These are phyloP conservation scores for Phoebastria nigripes DNA, from an alignment of 2,797 vertebrate species.

Conservation along the genomic window DNA sequence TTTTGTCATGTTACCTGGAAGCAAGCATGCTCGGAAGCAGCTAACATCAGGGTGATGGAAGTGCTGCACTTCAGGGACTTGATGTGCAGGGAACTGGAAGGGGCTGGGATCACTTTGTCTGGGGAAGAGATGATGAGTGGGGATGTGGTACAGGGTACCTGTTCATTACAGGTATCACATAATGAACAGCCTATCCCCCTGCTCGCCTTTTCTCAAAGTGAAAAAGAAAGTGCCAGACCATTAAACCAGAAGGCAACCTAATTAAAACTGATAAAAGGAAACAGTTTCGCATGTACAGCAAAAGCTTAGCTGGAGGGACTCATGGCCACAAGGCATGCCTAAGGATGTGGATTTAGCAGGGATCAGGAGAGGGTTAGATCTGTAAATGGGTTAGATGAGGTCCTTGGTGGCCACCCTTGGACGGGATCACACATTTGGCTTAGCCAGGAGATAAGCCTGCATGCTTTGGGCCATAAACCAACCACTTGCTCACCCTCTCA, in stretches of 20 bases:
- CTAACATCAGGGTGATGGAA: background rate
- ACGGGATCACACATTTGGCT: background rate
- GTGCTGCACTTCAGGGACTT: background rate
- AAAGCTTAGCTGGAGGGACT: conserved; percentile 1
- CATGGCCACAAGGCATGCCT: background rate
- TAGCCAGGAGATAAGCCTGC: background rate
- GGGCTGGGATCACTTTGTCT: background rate
- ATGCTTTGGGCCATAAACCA: background rate
- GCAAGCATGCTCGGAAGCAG: background rate
- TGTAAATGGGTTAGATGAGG: conserved; percentile 12
- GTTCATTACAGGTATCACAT: background rate
- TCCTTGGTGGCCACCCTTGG: background rate
- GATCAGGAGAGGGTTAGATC: conserved; percentile 35
- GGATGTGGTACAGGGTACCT: background rate
- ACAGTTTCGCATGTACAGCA: background rate
- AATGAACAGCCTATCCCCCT: background rate
- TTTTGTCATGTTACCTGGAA: background rate
- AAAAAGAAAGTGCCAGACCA: background rate
- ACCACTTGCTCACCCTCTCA: background rate
- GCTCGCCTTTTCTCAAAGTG: background rate
- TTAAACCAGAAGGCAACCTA: background rate
- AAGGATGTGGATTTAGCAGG: conserved; percentile 38
- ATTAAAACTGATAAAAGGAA: conserved; percentile 48
- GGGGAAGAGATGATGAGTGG: background rate
- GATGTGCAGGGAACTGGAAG: background rate